These are phyloP conservation scores for Zoanthus gigantus DNA, from an alignment of 92 coral and sea anemone genomes.

Conservation along the genomic window DNA sequence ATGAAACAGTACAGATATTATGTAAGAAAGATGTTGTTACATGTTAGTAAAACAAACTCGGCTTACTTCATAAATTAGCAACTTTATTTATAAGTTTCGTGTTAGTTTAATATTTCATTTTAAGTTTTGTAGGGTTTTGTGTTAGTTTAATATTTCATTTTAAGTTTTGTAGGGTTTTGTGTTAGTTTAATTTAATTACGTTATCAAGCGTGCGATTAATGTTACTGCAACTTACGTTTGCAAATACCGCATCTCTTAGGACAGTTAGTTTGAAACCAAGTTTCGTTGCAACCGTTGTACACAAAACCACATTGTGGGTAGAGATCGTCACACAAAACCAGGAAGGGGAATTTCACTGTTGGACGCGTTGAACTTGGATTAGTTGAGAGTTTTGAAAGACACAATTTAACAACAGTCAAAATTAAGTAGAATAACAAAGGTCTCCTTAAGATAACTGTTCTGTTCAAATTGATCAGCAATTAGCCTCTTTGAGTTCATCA, in stretches of 20 bases:
- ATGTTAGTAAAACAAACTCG: too few species aligned
- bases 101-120: background rate
- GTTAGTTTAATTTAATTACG: background rate
- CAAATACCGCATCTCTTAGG: conserved; percentile 90
- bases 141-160: background rate
- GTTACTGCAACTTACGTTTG: conserved; percentile 63
- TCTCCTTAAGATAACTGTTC: too few species aligned
- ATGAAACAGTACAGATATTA: too few species aligned
- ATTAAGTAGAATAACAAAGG: too few species aligned
- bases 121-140: too few species aligned
- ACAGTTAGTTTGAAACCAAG: conserved; percentile 94
- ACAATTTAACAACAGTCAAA: too few species aligned
- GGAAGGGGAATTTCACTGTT: conserved; percentile 58
- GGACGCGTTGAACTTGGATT: background rate
- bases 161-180: too few species aligned
- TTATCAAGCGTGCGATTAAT: background rate
- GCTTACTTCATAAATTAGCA: too few species aligned
- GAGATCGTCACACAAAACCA: conserved; percentile 81
- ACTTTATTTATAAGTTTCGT: too few species aligned
- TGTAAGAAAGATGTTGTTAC: too few species aligned
- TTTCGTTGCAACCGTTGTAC: conserved; percentile 85
- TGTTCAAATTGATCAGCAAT: too few species aligned
- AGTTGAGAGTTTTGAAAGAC: background rate
- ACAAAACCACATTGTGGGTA: conserved; percentile 82
- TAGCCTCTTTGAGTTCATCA: too few species aligned